Evolutionary conservation across 2,797 vertebrate genomes (phyloP), one percentile per base, ranked within the genome.

Genomic region (Petrocephalus schoutedeni): DNA sequence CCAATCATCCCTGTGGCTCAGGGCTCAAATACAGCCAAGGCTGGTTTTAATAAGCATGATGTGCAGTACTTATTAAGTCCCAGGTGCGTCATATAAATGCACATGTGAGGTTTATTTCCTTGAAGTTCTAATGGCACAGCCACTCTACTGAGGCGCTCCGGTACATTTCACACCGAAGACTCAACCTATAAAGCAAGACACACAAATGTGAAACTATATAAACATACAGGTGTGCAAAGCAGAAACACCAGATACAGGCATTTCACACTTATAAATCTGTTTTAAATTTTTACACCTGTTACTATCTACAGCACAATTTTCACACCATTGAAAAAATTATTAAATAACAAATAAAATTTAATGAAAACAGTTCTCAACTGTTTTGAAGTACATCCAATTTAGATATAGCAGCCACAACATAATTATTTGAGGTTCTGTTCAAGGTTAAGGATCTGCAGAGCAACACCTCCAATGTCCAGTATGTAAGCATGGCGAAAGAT

Each of bases 51-150:
- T 54, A 87, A 87, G 71, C n/a, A 36, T 74, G 54, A 82, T 32
- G 54, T 87, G 67, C 87, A 57, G 41, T 57, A 32, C 83, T 83
- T 16, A 49, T 88, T 83, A 51, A 88, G 21, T 88, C 87, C 87
- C 87, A 84, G 56, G 57, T 88, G 87, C 61, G 54, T 49, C 57
- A 53, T 83, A 83, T 61, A 64, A 88, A 61, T 8, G 45, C 56
- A 83, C 57, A 82, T n/a, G 57, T 82, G 57, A n/a, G 80, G 21
- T 88, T 56, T 83, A 28, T 59, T 61, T 61, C 21, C 23, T 88
- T 57, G 45, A 19, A 51, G 49, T 23, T 88, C 36, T 58, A 57
- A 0, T 61, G 41, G 21, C 8, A 45, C 36, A 49, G 14, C 14
- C 32, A 10, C 54, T 64, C 32, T 51, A 59, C 56, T 83, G 57